These are phyloP conservation scores for Meda fulgida DNA, from an alignment of 2,797 vertebrate species.

Conservation along the genomic window DNA sequence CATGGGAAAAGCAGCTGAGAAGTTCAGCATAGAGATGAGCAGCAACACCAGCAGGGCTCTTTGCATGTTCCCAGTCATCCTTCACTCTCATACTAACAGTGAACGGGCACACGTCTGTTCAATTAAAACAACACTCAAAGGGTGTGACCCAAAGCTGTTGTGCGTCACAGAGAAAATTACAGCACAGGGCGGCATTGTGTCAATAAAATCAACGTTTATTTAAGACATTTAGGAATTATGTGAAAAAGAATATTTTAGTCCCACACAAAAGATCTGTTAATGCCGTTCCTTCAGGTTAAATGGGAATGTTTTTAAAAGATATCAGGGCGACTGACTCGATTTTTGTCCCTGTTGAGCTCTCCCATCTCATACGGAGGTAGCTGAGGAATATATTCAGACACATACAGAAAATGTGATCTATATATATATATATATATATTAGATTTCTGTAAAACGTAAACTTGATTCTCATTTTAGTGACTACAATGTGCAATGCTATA, in stretches of 20 bases:
- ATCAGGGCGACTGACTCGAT: conserved; percentile 20
- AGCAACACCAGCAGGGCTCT: conserved; percentile 41
- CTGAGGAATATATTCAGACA: conserved; percentile 55
- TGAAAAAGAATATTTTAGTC: conserved; percentile 46
- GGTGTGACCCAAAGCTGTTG: conserved; percentile 28
- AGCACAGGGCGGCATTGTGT: conserved; percentile 12
- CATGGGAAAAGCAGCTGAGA: conserved; percentile 39
- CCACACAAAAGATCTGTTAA: conserved; percentile 52
- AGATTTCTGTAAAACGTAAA: conserved; percentile 51
- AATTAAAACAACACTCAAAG: conserved; percentile 47
- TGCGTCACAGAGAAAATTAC: conserved; percentile 49
- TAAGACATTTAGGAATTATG: conserved; percentile 52
- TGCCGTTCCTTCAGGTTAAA: conserved; percentile 52
- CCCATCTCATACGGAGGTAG: conserved; percentile 64
- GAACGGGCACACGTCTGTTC: background rate
- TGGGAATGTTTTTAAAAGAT: conserved; percentile 24
- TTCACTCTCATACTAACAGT: background rate
- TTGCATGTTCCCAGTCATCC: conserved; percentile 49
- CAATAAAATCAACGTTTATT: conserved; percentile 59
- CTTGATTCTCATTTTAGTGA: conserved; percentile 50
- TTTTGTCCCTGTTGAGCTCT: conserved; percentile 42
- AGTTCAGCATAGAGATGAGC: conserved; percentile 41
- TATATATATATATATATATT: conserved; percentile 44
- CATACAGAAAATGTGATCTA: conserved; percentile 27
- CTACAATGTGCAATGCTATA: conserved; percentile 61